These are phyloP conservation scores for Premnoplex brunnescens DNA, from an alignment of 2,797 vertebrate species.

Conservation along the genomic window DNA sequence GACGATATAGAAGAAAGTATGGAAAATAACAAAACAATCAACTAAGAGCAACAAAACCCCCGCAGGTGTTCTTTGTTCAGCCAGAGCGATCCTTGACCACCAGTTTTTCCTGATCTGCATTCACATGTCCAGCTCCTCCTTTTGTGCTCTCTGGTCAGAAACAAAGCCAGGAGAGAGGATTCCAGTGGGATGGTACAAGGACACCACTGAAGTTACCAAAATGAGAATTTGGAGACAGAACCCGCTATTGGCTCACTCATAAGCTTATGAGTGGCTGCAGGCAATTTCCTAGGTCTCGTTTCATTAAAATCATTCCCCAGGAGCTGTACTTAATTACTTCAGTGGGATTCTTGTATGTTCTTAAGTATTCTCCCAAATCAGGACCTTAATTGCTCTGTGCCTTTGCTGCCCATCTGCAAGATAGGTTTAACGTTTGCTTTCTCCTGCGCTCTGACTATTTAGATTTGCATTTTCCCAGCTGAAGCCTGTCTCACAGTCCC, in stretches of 20 bases:
- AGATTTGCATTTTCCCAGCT: neutral
- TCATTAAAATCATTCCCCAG: constrained; percentile 46
- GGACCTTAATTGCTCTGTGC: constrained; percentile 65
- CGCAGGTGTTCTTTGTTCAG: neutral
- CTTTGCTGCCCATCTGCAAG: constrained; percentile 41
- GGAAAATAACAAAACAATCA: neutral
- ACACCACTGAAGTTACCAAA: neutral
- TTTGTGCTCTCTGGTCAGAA: neutral
- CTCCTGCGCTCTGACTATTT: neutral
- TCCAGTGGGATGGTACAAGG: neutral
- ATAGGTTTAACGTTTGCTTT: neutral
- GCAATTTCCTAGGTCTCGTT: constrained; percentile 28
- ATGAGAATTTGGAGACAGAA: neutral
- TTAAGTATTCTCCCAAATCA: constrained; percentile 58
- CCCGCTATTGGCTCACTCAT: neutral
- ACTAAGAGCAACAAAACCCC: neutral
- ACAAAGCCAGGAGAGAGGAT: neutral
- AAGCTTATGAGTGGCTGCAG: neutral
- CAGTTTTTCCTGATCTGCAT: neutral
- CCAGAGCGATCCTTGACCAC: fast-evolving
- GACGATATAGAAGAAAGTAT: neutral
- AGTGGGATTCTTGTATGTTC: constrained; percentile 31
- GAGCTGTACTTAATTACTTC: constrained; percentile 53
- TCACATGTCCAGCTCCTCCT: neutral
- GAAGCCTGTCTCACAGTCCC: fast-evolving